Percentiles rank a stretch among this genome's conserved stretches.
phyloP scores from a whole-genome alignment of 2,888 invertebrate species.

The Drosophila bunnanda region DNA sequence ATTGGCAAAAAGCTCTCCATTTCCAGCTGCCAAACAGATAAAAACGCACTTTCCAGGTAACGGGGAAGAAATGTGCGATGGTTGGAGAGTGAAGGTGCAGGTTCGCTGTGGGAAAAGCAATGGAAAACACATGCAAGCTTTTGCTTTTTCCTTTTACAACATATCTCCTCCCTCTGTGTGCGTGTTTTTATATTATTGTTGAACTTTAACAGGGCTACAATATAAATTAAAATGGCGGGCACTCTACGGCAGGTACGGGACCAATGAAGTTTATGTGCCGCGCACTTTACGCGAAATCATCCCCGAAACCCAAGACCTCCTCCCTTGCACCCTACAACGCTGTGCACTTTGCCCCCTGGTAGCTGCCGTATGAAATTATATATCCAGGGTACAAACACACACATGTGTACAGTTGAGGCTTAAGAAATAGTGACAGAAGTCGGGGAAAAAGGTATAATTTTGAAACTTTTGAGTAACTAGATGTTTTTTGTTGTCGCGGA shows the following conservation, averaged over 20 bases:
- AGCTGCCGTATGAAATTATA: conserved; percentile 65
- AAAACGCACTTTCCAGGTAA: conserved; percentile 67
- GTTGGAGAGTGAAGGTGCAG: conserved; percentile 1
- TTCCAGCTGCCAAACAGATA: conserved; percentile 58
- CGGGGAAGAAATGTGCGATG: conserved; percentile 9
- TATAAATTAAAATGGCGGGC: conserved; percentile 75
- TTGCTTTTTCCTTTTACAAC: conserved; percentile 5
- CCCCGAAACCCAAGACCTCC: neutral
- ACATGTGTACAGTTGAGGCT: conserved; percentile 10
- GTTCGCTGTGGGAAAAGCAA: conserved; percentile 7
- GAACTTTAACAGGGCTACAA: conserved; percentile 75
- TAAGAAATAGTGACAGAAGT: neutral
- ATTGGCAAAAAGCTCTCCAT: conserved; percentile 30
- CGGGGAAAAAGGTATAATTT: neutral
- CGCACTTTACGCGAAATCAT: conserved; percentile 48
- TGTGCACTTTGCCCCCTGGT: conserved; percentile 57
- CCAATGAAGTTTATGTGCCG: conserved; percentile 62
- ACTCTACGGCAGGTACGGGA: conserved; percentile 43
- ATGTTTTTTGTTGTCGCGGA: too few relatives aligned
- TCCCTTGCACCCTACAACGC: neutral
- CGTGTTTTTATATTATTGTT: conserved; percentile 63
- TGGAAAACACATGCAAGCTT: conserved; percentile 53
- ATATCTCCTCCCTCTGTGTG: conserved; percentile 34
- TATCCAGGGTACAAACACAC: conserved; percentile 22
- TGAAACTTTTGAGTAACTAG: too few relatives aligned